A percentile compares a stretch with the other conserved stretches of the same genome.
These are phyloP conservation scores for Anas platyrhynchos DNA, from an alignment of 2,113 vertebrate species.

Conservation along the genomic window DNA sequence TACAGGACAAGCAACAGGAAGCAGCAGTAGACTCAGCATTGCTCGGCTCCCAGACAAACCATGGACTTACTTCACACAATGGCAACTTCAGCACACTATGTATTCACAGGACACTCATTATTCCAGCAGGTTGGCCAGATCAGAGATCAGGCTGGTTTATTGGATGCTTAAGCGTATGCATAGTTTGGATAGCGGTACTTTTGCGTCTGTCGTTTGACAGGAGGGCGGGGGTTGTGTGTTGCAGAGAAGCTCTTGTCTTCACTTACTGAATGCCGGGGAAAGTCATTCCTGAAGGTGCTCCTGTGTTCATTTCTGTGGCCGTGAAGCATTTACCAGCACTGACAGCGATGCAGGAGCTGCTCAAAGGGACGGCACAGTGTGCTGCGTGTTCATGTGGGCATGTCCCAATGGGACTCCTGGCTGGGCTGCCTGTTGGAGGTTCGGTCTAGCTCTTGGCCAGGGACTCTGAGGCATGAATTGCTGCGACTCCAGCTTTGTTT, in stretches of 20 bases:
- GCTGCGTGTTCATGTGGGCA: neutral
- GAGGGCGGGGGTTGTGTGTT: slow-evolving; percentile 2
- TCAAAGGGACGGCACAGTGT: neutral
- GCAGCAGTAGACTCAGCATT: slow-evolving; percentile 92
- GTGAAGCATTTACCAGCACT: slow-evolving; percentile 74
- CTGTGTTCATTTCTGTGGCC: slow-evolving; percentile 74
- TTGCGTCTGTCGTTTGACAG: slow-evolving; percentile 71
- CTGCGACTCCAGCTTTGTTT: neutral
- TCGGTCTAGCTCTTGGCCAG: neutral
- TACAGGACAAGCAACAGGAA: slow-evolving; percentile 92
- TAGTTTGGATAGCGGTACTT: slow-evolving; percentile 73
- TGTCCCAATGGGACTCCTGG: neutral
- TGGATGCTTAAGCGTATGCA: slow-evolving; percentile 63
- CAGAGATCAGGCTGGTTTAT: slow-evolving; percentile 66
- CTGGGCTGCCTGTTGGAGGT: neutral
- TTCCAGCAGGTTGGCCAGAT: slow-evolving; percentile 72
- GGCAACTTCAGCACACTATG: slow-evolving; percentile 80
- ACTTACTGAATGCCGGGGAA: slow-evolving; percentile 30
- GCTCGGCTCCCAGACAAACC: slow-evolving; percentile 82
- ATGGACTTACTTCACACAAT: slow-evolving; percentile 80
- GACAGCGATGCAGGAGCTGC: neutral
- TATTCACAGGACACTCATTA: slow-evolving; percentile 78
- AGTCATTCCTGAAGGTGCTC: slow-evolving; percentile 55
- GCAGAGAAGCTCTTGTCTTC: slow-evolving; percentile 54
- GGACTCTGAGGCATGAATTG: neutral